These are phyloP conservation scores for Ptychobarbus kaznakovi DNA, from an alignment of 2,797 vertebrate species.

Conservation along the genomic window DNA sequence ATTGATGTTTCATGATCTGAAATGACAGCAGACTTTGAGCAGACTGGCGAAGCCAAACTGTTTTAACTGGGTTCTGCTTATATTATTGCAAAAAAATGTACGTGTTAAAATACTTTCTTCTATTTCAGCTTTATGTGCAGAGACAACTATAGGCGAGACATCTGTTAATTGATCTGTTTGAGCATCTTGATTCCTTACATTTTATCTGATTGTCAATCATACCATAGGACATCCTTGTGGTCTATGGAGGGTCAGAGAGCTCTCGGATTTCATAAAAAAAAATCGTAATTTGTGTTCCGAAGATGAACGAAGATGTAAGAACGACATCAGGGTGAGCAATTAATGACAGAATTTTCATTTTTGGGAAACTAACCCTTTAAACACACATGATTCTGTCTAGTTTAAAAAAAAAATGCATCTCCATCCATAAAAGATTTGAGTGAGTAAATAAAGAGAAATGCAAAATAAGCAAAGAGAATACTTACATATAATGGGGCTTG, in stretches of 20 bases:
- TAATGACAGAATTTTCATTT: not conserved
- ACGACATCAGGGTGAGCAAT: not conserved
- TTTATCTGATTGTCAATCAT: not conserved
- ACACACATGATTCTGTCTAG: not conserved
- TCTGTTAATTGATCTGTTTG: not conserved
- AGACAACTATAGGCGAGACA: not conserved
- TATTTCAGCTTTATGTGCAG: not conserved
- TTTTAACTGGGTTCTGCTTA: not conserved
- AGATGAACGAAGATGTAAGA: too few relatives aligned
- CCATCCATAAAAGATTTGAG: not conserved
- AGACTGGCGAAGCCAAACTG: not conserved
- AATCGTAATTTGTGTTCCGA: not conserved
- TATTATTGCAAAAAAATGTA: not conserved
- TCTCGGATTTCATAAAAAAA: not conserved
- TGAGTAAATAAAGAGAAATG: constrained; percentile 18
- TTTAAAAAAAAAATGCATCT: not conserved
- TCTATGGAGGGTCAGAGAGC: not conserved
- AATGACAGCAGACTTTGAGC: not conserved
- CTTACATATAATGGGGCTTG: constrained; percentile 98
- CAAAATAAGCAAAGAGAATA: constrained; percentile 62
- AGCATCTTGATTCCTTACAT: not conserved
- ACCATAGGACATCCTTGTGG: not conserved
- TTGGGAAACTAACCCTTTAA: not conserved
- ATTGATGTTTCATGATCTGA: not conserved
- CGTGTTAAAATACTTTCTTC: not conserved